Percentiles rank a stretch among this genome's conserved stretches.
These are phyloP conservation scores for Stictonetta naevosa DNA, from an alignment of 2,113 vertebrate genomes.

Conservation along the genomic window DNA sequence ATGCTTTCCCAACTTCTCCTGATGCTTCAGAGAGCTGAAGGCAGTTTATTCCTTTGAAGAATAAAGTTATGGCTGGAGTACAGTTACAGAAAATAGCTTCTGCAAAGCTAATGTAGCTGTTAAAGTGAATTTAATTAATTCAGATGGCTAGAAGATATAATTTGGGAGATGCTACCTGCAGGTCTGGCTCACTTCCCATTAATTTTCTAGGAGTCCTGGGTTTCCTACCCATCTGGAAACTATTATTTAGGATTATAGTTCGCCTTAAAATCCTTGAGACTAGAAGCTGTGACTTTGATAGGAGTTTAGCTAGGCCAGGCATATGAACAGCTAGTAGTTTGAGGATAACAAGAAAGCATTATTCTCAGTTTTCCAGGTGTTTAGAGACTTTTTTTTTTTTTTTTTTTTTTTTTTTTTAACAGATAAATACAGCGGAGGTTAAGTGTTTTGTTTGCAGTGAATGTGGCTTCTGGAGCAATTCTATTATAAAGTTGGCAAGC, in stretches of 20 bases:
- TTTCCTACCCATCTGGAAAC: slow-evolving; percentile 11
- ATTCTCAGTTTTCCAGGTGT: background rate
- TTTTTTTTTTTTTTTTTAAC: background rate
- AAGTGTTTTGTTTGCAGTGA: background rate
- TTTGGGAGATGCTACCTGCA: slow-evolving; percentile 44
- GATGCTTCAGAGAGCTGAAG: background rate
- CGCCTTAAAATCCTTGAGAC: background rate
- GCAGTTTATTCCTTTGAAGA: background rate
- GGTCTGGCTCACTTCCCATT: slow-evolving; percentile 14
- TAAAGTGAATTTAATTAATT: slow-evolving; percentile 50
- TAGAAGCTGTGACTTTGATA: background rate
- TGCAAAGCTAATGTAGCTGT: background rate
- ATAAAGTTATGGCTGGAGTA: background rate
- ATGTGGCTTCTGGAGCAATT: background rate
- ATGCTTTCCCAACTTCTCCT: background rate
- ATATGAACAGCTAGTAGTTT: background rate
- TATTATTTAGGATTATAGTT: background rate
- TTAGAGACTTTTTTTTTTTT: background rate
- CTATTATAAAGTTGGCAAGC: background rate
- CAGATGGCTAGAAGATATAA: slow-evolving; percentile 16
- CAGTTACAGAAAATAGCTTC: background rate
- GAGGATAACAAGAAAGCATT: background rate
- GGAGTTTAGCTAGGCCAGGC: background rate
- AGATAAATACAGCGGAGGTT: background rate
- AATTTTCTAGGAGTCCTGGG: slow-evolving; percentile 14